Evolutionary conservation across 2,888 invertebrate species (phyloP).

Genomic region (Mimas tiliae): DNA sequence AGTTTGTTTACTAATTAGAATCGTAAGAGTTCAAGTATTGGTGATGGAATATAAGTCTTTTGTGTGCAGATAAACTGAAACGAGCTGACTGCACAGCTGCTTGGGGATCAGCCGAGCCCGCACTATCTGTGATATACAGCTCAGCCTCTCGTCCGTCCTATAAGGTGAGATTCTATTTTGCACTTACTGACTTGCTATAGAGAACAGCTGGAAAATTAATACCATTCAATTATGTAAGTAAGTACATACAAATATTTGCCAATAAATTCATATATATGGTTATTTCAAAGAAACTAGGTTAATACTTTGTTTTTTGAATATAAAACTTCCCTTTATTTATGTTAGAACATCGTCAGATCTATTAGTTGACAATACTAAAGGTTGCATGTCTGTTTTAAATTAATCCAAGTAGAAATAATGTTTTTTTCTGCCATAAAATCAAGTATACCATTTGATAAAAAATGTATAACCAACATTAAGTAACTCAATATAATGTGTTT

Average conservation of each 20-base stretch:
- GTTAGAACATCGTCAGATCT: no score
- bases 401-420: no score
- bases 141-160: conserved; percentile 86
- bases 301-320: no score
- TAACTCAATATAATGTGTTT: no score
- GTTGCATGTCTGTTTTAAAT: no score
- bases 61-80: conserved; percentile 69
- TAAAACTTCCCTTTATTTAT: no score
- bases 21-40: not conserved
- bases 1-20: conserved; percentile 20
- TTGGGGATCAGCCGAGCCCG: conserved; percentile 83
- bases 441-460: no score
- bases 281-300: no score
- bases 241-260: not conserved
- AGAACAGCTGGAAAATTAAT: conserved; percentile 4
- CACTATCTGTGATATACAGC: conserved; percentile 86
- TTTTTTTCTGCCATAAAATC: no score
- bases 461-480: no score
- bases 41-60: conserved; percentile 33
- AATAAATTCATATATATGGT: not conserved
- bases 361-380: no score
- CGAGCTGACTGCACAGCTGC: conserved; percentile 83
- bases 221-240: not conserved
- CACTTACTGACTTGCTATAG: conserved; percentile 3
- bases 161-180: conserved; percentile 64